Conservation (phyloP, 2,888 invertebrate species). For the Dryobotodes eremita region DNA sequence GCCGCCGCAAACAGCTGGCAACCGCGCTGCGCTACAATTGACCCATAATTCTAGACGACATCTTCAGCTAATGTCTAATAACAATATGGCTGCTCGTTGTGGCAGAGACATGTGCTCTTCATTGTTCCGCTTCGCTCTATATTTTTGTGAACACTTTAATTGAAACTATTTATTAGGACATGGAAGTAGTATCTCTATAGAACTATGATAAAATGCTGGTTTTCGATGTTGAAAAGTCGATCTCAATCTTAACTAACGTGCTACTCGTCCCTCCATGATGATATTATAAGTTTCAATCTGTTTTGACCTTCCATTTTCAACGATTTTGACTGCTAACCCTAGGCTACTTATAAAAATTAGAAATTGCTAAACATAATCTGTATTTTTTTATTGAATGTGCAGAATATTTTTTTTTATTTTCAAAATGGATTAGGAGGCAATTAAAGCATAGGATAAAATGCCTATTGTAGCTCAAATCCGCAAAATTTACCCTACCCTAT, state of each 20-base stretch:
- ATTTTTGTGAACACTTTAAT: conserved; percentile 46
- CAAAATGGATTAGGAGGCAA: background rate
- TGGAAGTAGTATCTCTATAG: background rate
- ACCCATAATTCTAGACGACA: conserved; percentile 76
- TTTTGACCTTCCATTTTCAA: background rate
- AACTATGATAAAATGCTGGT: background rate
- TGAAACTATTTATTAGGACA: conserved; percentile 14
- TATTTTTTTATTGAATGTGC: background rate
- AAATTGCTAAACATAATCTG: too few species aligned
- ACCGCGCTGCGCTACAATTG: conserved; percentile 69
- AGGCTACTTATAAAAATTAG: background rate
- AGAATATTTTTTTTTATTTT: background rate
- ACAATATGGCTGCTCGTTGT: conserved; percentile 68
- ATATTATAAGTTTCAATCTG: background rate
- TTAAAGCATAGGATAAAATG: background rate
- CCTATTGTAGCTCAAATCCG: too few species aligned
- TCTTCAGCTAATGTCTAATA: conserved; percentile 73
- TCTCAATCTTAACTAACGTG: background rate
- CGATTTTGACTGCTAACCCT: background rate
- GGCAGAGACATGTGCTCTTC: conserved; percentile 60
- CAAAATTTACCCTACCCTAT: too few species aligned
- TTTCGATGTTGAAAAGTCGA: background rate
- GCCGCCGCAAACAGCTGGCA: conserved; percentile 71
- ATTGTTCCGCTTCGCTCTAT: conserved; percentile 46
- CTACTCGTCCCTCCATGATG: background rate